A percentile compares a stretch with the other conserved stretches of the same genome.
Conservation (phyloP, 2,888 invertebrate genomes). For the Amblyteles armatorius region DNA sequence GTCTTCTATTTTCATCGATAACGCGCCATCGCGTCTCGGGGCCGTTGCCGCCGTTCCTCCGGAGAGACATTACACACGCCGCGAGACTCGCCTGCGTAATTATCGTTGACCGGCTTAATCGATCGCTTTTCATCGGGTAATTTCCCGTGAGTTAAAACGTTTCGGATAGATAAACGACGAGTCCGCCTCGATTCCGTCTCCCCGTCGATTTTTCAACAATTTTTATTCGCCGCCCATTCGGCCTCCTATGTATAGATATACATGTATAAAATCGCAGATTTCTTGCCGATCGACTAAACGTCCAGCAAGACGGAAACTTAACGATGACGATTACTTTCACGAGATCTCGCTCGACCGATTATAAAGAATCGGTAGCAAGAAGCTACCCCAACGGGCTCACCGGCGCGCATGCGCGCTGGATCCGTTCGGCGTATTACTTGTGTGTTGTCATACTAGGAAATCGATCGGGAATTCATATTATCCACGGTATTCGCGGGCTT, state of each 20-base stretch:
- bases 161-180: conserved; percentile 53
- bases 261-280: conserved; percentile 27
- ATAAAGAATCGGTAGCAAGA: conserved; percentile 52
- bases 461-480: conserved; percentile 68
- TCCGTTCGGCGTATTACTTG: conserved; percentile 9
- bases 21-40: conserved; percentile 51
- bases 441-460: conserved; percentile 78
- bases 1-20: conserved; percentile 65
- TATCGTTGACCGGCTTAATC: conserved; percentile 49
- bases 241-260: not conserved
- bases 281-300: conserved; percentile 16
- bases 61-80: conserved; percentile 9
- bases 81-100: conserved; percentile 40
- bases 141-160: conserved; percentile 56
- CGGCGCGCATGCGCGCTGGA: conserved; percentile 15
- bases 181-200: not conserved
- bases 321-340: conserved; percentile 61
- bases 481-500: conserved; percentile 63
- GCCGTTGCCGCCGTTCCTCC: conserved; percentile 27
- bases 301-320: conserved; percentile 46
- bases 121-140: conserved; percentile 66
- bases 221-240: conserved; percentile 9
- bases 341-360: conserved; percentile 30
- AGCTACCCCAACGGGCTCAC: conserved; percentile 27
- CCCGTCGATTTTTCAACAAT: conserved; percentile 26